Conservation (phyloP, 2,797 vertebrate genomes). For the Hippopotamyrus pictus region DNA sequence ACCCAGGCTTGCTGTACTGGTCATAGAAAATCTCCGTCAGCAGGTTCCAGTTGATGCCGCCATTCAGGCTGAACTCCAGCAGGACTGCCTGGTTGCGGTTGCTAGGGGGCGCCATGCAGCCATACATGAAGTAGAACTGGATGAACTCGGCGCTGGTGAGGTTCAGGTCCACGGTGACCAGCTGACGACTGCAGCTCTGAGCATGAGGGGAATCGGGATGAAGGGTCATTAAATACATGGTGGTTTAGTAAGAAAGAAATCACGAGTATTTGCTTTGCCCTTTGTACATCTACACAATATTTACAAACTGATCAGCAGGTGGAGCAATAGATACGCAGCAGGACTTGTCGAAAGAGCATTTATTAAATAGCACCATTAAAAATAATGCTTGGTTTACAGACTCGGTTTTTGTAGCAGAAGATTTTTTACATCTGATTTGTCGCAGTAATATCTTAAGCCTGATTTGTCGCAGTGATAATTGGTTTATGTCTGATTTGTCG, state of each 20-base stretch:
- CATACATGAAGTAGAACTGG: slow-evolving; percentile 99
- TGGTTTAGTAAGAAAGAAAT: neutral
- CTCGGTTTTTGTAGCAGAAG: neutral
- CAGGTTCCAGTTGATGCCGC: slow-evolving; percentile 89
- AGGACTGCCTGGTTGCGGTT: slow-evolving; percentile 94
- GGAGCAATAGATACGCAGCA: neutral
- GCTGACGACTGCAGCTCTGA: slow-evolving; percentile 85
- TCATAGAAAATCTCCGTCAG: slow-evolving; percentile 96
- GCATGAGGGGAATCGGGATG: neutral
- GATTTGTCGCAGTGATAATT: neutral
- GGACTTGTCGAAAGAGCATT: neutral
- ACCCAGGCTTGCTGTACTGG: slow-evolving; percentile 96
- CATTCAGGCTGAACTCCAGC: slow-evolving; percentile 90
- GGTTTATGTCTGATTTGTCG: neutral
- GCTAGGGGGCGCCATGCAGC: slow-evolving; percentile 90
- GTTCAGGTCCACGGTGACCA: slow-evolving; percentile 92
- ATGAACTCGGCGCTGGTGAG: slow-evolving; percentile 93
- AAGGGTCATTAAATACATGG: neutral
- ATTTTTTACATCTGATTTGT: neutral
- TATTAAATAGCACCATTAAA: neutral
- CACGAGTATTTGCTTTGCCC: neutral
- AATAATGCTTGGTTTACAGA: neutral
- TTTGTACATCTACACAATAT: neutral
- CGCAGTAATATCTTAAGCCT: neutral
- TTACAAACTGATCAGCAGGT: neutral